Evolutionary conservation across 2,797 vertebrate species (phyloP).

Genomic region (Aquila chrysaetos): DNA sequence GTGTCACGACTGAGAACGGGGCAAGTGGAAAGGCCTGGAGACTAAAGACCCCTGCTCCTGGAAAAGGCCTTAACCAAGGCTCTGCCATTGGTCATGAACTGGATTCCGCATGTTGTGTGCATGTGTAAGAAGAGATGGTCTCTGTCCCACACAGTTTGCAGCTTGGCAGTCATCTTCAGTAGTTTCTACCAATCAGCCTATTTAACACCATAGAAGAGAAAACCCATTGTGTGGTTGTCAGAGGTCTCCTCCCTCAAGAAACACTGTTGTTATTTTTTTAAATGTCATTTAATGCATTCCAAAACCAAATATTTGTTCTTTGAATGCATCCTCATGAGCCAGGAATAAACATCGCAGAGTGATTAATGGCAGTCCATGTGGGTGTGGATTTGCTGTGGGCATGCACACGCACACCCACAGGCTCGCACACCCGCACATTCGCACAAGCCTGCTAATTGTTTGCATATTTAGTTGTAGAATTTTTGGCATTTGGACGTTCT

Average conservation of each 20-base stretch:
- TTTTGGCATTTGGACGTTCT: background rate
- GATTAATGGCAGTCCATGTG: background rate
- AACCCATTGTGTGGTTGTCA: background rate
- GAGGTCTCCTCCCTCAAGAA: background rate
- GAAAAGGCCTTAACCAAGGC: background rate
- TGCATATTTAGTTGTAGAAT: background rate
- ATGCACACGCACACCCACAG: background rate
- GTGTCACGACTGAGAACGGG: background rate
- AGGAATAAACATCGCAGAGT: background rate
- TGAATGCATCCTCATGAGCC: background rate
- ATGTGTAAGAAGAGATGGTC: background rate
- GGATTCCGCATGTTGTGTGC: background rate
- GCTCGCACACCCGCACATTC: background rate
- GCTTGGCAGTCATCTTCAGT: background rate
- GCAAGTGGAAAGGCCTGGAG: background rate
- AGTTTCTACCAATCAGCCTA: background rate
- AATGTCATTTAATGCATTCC: background rate
- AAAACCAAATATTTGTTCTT: conserved; percentile 4
- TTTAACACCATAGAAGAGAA: background rate
- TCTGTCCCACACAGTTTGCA: background rate
- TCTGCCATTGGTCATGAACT: background rate
- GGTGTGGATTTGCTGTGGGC: background rate
- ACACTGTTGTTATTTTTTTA: background rate
- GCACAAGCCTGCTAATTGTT: background rate
- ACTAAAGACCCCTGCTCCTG: background rate